Base-by-base conservation (phyloP, 2,113 vertebrate genomes). In the Tetrax tetrax region DNA sequence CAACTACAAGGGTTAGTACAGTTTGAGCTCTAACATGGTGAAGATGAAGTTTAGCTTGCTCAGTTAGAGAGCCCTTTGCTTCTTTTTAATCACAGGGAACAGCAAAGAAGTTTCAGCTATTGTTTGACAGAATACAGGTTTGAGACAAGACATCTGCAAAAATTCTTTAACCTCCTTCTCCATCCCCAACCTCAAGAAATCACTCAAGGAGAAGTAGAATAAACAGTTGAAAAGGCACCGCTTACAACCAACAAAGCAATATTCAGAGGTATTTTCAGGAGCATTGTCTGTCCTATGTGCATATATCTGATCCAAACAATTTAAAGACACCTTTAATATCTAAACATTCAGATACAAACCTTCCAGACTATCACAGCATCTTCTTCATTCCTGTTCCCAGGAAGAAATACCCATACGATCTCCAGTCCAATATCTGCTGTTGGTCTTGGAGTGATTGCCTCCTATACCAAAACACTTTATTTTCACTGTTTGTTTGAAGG, bases 141-240 rank as follows among this genome's bases (percentile, higher is more conserved):
- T 89, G 84, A 95, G 65, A 79, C 12, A 75, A 95, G 69, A 64
- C 74, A 93, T 51, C 69, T 85, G 87, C 84, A 94, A 85, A 75
- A 91, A 87, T 79, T 29, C 23, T 60, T 91, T 68, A 84, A 70
- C 13, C 20, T 78, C 9, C 7, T 86, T 47, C 21, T 83, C 23
- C 23, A 45, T 2, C 5, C n/a, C 18, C n/a, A 75, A 16, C 22
- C 6, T 3, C 12, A 41, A 1, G 12, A 84, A 68, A 68, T 68
- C 1, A 1, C 19, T 33, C 47, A 75, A 76, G 50, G 7, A 81
- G 43, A 70, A 79, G 8, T 27, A 82, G 60, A 90, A 74, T 41
- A 74, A 96, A 83, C 28, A 59, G n/a, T 14, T 75, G 87, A 89
- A 94, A 86, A 94, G 50, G 31, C 37, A 63, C 29, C 75, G 25